Conservation (phyloP, 2,113 vertebrate species). For the Grus americana region DNA sequence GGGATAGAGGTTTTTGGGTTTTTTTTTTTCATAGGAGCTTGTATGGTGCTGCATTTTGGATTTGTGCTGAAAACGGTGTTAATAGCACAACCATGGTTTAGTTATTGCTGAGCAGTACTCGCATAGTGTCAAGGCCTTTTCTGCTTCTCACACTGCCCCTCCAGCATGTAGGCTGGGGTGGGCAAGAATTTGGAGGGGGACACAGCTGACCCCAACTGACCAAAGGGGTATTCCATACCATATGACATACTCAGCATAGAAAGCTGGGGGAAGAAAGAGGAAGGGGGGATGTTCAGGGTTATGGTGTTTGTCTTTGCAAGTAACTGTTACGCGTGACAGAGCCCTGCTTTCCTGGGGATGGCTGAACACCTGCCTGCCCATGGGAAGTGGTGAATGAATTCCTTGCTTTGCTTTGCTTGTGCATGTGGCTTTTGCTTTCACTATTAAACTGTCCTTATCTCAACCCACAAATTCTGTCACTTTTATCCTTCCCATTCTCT, state of each 20-base stretch:
- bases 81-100: background rate
- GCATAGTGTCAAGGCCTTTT: background rate
- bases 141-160: rapidly evolving
- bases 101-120: background rate
- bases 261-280: background rate
- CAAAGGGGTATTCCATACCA: too few species aligned
- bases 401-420: background rate
- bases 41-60: background rate
- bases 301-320: background rate
- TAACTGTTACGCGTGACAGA: rapidly evolving
- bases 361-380: background rate
- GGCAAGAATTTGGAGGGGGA: background rate
- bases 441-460: background rate
- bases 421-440: background rate
- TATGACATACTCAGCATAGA: background rate
- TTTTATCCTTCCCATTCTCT: background rate
- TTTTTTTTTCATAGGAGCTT: background rate
- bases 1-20: background rate
- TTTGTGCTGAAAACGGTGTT: background rate
- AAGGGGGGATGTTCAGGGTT: background rate
- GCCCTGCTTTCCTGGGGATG: background rate
- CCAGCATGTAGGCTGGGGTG: rapidly evolving
- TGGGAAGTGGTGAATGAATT: background rate
- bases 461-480: rapidly evolving
- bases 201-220: background rate